A percentile compares a stretch with the other conserved stretches of the same genome.
These are phyloP conservation scores for Perca flavescens DNA, from an alignment of 2,113 vertebrate genomes.

Conservation along the genomic window DNA sequence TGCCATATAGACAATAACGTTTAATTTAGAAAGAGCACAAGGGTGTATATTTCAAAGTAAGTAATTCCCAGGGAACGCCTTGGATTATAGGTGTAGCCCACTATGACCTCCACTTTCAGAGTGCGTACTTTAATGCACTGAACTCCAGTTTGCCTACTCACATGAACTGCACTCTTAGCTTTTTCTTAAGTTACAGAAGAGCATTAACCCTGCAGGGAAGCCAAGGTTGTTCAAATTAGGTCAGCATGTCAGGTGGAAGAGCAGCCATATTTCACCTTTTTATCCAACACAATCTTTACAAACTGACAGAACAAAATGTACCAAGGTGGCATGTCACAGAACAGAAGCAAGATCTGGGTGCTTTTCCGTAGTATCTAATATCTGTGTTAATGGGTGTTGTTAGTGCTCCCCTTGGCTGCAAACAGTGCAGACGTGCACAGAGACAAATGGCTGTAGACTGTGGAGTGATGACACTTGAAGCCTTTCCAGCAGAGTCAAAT, in stretches of 20 bases:
- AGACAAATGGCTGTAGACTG: conserved; percentile 62
- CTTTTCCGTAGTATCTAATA: conserved; percentile 18
- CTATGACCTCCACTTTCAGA: conserved; percentile 64
- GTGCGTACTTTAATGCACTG: conserved; percentile 39
- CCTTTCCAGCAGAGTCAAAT: conserved; percentile 68
- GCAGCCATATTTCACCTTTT: conserved; percentile 52
- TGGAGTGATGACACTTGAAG: conserved; percentile 71
- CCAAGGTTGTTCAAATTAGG: conserved; percentile 59
- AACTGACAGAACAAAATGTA: not conserved
- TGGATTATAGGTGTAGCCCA: conserved; percentile 73
- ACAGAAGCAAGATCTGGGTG: not conserved
- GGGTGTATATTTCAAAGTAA: conserved; percentile 66
- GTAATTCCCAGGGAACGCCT: conserved; percentile 68
- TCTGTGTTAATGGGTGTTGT: conserved; percentile 54
- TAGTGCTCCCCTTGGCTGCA: conserved; percentile 33
- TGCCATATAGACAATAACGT: conserved; percentile 58
- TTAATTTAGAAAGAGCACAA: conserved; percentile 61
- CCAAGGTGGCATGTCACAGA: not conserved
- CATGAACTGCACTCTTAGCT: conserved; percentile 20
- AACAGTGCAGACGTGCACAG: conserved; percentile 16
- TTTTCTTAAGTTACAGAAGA: conserved; percentile 21
- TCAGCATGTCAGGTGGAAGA: conserved; percentile 56
- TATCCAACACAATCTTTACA: not conserved
- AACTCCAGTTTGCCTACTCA: conserved; percentile 32
- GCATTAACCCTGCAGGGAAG: conserved; percentile 23